Evolutionary conservation across 2,797 vertebrate species (phyloP).

Genomic region (Pseudotriccus pelzelni): DNA sequence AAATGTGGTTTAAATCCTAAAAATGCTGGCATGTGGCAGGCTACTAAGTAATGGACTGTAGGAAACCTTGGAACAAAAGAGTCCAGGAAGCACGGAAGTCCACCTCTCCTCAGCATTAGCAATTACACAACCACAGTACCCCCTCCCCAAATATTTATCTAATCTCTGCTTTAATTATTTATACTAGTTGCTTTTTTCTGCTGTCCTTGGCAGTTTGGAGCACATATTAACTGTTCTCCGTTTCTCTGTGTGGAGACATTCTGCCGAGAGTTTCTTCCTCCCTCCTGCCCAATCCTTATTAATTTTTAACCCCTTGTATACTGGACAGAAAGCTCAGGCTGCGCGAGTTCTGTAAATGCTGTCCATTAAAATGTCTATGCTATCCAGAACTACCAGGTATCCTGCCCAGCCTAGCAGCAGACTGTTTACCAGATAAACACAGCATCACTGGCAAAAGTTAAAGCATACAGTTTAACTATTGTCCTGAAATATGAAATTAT

Average conservation of each 20-base stretch:
- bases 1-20: background rate
- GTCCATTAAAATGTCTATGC: background rate
- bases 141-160: constrained; percentile 30
- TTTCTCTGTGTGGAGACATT: constrained; percentile 3
- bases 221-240: constrained; percentile 6
- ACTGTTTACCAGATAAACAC: background rate
- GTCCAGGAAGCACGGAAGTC: background rate
- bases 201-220: constrained; percentile 18
- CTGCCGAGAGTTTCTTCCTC: background rate
- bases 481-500: background rate
- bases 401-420: background rate
- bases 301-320: constrained; percentile 27
- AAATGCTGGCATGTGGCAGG: background rate
- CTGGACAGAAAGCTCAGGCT: background rate
- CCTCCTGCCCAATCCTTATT: background rate
- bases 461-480: background rate
- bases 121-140: background rate
- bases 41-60: background rate
- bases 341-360: background rate
- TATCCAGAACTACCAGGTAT: background rate
- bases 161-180: constrained; percentile 53
- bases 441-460: background rate
- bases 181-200: constrained; percentile 2
- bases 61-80: background rate
- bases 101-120: background rate